Percentiles rank a stretch among this genome's conserved stretches.
These are phyloP conservation scores for Drosophila parvula DNA, from an alignment of 1,140 invertebrate genomes.

Conservation along the genomic window DNA sequence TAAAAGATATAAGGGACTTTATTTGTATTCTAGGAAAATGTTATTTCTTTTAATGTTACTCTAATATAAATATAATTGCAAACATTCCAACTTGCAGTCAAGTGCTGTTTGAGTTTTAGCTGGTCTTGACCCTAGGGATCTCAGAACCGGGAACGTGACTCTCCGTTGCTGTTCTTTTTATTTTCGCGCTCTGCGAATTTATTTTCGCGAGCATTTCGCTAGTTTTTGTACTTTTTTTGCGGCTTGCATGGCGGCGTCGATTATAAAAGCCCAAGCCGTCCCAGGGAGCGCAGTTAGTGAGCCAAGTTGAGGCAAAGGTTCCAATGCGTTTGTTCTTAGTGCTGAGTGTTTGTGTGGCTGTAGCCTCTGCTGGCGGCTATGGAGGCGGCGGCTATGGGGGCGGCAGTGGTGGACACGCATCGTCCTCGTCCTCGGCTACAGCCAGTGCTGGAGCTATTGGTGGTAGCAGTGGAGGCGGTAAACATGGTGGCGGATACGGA, in stretches of 20 bases:
- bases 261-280: conserved; percentile 62
- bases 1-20: too few relatives aligned
- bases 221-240: conserved; percentile 30
- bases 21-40: too few relatives aligned
- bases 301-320: conserved; percentile 51
- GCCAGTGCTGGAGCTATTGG: conserved; percentile 41
- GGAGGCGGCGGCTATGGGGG: conserved; percentile 40
- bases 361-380: conserved; percentile 57
- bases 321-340: conserved; percentile 76
- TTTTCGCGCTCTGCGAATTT: conserved; percentile 44
- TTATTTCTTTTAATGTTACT: neutral
- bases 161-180: conserved; percentile 51
- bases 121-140: conserved; percentile 63
- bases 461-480: conserved; percentile 27
- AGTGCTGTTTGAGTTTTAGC: conserved; percentile 40
- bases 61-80: neutral
- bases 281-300: conserved; percentile 56
- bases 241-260: conserved; percentile 2
- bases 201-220: conserved; percentile 20
- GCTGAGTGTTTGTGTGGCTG: conserved; percentile 65
- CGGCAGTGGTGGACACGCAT: conserved; percentile 40
- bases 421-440: conserved; percentile 40
- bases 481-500: conserved; percentile 34
- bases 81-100: neutral
- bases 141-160: conserved; percentile 61